Evolutionary conservation across 2,113 vertebrate species (phyloP).

Genomic region (Pitta sordida): DNA sequence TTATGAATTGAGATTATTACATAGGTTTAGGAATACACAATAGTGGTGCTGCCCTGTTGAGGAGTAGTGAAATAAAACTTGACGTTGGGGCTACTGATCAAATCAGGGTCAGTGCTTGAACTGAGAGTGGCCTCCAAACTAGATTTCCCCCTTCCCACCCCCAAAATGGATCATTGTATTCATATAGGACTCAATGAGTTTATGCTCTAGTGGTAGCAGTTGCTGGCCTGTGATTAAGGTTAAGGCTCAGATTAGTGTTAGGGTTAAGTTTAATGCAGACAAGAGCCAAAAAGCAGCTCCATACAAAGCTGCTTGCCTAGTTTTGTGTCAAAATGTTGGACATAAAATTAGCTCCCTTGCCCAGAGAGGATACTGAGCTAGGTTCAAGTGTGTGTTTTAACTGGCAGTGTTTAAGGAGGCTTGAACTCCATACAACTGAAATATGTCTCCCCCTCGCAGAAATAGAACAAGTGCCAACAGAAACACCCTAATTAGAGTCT

Average conservation of each 20-base stretch:
- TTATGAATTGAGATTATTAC: neutral
- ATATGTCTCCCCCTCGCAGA: neutral
- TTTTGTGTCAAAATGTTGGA: neutral
- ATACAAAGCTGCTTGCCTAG: neutral
- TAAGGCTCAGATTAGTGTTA: neutral
- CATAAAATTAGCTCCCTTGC: neutral
- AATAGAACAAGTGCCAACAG: neutral
- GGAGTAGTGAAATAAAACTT: neutral
- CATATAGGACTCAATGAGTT: neutral
- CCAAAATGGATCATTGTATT: neutral
- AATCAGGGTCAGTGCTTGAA: neutral
- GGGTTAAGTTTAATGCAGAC: neutral
- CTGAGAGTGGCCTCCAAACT: neutral
- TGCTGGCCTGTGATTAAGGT: neutral
- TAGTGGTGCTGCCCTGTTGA: neutral
- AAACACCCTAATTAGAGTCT: slow-evolving; percentile 10
- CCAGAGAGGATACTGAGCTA: neutral
- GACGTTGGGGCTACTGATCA: neutral
- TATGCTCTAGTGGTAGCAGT: neutral
- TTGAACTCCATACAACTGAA: neutral
- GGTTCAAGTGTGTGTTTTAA: slow-evolving; percentile 8
- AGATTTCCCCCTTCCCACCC: no score
- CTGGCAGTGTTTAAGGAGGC: neutral
- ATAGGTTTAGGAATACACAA: neutral
- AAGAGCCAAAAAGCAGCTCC: neutral